Conservation (phyloP, 2,113 vertebrate species). For the Coturnix japonica region DNA sequence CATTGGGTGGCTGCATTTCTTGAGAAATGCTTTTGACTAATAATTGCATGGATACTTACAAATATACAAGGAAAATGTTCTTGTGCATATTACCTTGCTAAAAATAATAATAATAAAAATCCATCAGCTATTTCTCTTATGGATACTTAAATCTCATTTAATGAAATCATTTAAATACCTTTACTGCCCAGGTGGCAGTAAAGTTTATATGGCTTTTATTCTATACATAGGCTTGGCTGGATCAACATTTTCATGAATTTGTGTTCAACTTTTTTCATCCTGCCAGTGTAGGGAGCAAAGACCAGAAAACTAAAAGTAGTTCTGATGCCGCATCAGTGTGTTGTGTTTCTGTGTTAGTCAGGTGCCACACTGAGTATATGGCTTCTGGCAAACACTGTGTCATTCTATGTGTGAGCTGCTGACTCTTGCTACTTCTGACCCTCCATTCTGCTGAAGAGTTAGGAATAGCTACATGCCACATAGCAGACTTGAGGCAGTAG, state of each 20-base stretch:
- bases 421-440: fast-evolving
- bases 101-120: neutral
- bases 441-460: neutral
- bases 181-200: neutral
- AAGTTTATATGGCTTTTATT: neutral
- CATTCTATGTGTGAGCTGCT: neutral
- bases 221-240: neutral
- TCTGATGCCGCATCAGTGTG: neutral
- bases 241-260: neutral
- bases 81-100: neutral
- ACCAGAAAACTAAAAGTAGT: neutral
- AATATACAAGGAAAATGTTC: neutral
- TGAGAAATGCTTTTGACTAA: neutral
- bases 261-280: neutral
- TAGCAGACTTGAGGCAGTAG: neutral
- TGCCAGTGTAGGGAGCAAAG: neutral
- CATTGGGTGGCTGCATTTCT: neutral
- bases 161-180: neutral
- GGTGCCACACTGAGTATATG: fast-evolving
- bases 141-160: neutral
- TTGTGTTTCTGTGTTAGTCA: fast-evolving
- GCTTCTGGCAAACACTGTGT: neutral
- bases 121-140: neutral
- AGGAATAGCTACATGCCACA: fast-evolving
- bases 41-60: neutral